Conservation (phyloP, 2,797 vertebrate species). For the Enteromius mattozi region DNA sequence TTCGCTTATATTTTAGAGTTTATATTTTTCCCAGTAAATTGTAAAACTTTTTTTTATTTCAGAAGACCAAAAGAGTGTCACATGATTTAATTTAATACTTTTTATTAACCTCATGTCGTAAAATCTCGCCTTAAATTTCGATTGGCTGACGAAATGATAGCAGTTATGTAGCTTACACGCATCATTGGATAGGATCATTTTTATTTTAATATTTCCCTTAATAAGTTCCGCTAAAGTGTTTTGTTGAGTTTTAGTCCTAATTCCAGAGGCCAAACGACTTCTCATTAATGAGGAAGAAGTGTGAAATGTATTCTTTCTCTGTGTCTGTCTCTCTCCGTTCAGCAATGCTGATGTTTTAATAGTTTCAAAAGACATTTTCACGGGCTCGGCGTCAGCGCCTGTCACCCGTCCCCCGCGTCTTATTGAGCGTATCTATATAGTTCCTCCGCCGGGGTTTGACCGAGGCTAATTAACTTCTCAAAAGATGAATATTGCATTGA, state of each 20-base stretch:
- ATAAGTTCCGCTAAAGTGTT: not conserved
- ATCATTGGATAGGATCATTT: not conserved
- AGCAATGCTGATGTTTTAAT: not conserved
- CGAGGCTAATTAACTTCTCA: slow-evolving; percentile 59
- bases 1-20: not conserved
- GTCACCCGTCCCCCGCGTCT: slow-evolving; percentile 27
- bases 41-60: not conserved
- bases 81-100: not conserved
- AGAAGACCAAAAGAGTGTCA: not conserved
- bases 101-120: slow-evolving; percentile 15
- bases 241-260: slow-evolving; percentile 4
- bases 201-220: not conserved
- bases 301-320: not conserved
- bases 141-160: not conserved
- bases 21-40: too few relatives aligned
- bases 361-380: slow-evolving; percentile 25
- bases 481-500: slow-evolving; percentile 61
- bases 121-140: not conserved
- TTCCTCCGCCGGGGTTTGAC: slow-evolving; percentile 47
- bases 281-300: not conserved
- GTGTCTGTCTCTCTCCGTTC: not conserved
- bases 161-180: too few relatives aligned
- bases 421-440: slow-evolving; percentile 37
- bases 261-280: slow-evolving; percentile 19
- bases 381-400: not conserved